Conservation (phyloP, 2,888 invertebrate genomes). For the Pegoplata infirma region DNA sequence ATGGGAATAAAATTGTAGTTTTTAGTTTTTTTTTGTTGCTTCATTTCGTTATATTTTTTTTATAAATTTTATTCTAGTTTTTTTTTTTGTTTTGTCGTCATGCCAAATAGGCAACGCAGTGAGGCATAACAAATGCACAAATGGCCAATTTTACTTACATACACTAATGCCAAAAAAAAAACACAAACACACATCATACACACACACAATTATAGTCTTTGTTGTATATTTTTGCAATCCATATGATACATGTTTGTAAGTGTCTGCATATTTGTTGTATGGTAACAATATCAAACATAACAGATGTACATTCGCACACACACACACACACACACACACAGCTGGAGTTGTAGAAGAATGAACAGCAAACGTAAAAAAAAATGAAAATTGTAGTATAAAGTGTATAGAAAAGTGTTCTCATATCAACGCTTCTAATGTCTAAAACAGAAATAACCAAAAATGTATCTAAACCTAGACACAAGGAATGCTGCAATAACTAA, state of each 20-base stretch:
- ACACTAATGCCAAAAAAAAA: no score
- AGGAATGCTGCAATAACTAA: slow-evolving; percentile 3
- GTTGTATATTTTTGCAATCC: slow-evolving; percentile 19
- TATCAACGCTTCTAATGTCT: slow-evolving; percentile 54
- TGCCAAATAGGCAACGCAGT: slow-evolving; percentile 75
- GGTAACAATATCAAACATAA: slow-evolving; percentile 40
- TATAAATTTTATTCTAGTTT: slow-evolving; percentile 9
- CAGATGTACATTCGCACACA: no score
- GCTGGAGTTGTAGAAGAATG: neutral
- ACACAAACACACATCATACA: slow-evolving; percentile 18
- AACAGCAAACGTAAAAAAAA: neutral
- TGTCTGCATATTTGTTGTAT: slow-evolving; percentile 18
- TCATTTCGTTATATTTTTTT: neutral
- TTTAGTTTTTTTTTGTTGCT: neutral
- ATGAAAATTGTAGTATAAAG: neutral
- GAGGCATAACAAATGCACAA: slow-evolving; percentile 75
- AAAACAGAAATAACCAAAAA: slow-evolving; percentile 43
- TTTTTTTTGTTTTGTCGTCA: slow-evolving; percentile 66
- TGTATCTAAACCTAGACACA: slow-evolving; percentile 36
- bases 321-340: no score
- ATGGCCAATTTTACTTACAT: slow-evolving; percentile 71
- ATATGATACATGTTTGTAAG: slow-evolving; percentile 17
- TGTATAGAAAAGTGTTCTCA: slow-evolving; percentile 33
- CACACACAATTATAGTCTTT: slow-evolving; percentile 10
- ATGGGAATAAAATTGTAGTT: slow-evolving; percentile 34